phyloP scores from a whole-genome alignment of 2,113 vertebrate species.

The Hemichromis elongatus region DNA sequence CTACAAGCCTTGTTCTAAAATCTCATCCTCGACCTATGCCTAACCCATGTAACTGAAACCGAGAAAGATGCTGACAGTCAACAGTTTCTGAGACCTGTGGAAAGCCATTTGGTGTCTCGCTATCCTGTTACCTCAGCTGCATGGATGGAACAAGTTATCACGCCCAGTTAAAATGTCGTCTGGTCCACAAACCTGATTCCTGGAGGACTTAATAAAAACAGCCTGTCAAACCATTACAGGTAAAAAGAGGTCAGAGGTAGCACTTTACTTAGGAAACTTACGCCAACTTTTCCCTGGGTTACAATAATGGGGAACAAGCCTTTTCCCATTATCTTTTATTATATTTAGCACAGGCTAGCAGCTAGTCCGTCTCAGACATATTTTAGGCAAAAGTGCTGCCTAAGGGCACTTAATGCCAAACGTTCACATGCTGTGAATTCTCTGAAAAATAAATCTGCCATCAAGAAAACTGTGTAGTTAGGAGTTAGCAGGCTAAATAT shows the following conservation, averaged over 20 bases:
- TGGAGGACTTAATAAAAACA: slow-evolving; percentile 15
- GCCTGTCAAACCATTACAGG: slow-evolving; percentile 1
- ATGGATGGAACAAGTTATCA: slow-evolving; percentile 43
- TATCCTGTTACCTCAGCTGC: slow-evolving; percentile 46
- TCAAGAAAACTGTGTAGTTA: neutral
- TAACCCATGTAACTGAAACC: slow-evolving; percentile 49
- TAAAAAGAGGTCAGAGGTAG: slow-evolving; percentile 26
- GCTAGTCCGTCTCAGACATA: neutral
- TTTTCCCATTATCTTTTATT: neutral
- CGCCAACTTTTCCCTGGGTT: neutral
- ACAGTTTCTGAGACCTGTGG: neutral
- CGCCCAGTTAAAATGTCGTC: slow-evolving; percentile 26
- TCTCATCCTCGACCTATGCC: slow-evolving; percentile 25
- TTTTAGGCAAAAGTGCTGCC: neutral
- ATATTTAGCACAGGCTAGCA: neutral
- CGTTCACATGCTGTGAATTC: neutral
- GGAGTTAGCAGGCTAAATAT: neutral
- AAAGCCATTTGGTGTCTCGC: slow-evolving; percentile 15
- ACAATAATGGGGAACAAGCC: neutral
- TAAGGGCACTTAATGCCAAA: neutral
- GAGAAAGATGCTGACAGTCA: slow-evolving; percentile 38
- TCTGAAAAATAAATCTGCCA: neutral
- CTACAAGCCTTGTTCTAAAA: slow-evolving; percentile 28
- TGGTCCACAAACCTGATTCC: slow-evolving; percentile 12
- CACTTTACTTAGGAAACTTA: neutral